Conservation (phyloP, 2,888 invertebrate genomes). For the Dorcus parallelipipedus region DNA sequence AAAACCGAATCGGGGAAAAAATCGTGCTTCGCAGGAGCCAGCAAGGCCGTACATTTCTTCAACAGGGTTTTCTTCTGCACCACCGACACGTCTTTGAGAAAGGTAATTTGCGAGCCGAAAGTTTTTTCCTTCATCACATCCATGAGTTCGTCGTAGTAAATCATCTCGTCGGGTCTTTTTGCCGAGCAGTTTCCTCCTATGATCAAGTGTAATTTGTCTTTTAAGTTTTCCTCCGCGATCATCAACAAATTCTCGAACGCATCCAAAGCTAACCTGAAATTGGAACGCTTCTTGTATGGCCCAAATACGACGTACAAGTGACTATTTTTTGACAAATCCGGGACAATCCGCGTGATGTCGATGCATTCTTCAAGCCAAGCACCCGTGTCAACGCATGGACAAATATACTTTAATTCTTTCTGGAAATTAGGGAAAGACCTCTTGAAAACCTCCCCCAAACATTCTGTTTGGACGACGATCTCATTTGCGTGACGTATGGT, state of each 20-base stretch:
- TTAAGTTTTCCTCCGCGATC: constrained; percentile 30
- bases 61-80: constrained; percentile 42
- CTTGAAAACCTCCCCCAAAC: constrained; percentile 37
- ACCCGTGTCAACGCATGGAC: constrained; percentile 40
- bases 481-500: constrained; percentile 39
- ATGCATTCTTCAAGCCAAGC: constrained; percentile 37
- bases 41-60: constrained; percentile 35
- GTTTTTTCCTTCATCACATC: constrained; percentile 33
- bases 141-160: constrained; percentile 38
- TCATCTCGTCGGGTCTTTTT: constrained; percentile 30
- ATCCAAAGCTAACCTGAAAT: constrained; percentile 40
- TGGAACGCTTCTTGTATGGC: constrained; percentile 36
- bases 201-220: constrained; percentile 38
- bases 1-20: constrained; percentile 38
- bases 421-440: constrained; percentile 36
- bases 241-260: constrained; percentile 40
- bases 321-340: constrained; percentile 37
- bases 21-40: constrained; percentile 40
- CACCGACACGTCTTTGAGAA: constrained; percentile 39
- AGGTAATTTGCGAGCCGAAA: constrained; percentile 40
- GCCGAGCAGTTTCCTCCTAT: constrained; percentile 39
- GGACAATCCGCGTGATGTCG: constrained; percentile 38
- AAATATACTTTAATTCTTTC: constrained; percentile 31
- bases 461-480: constrained; percentile 39
- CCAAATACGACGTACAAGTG: constrained; percentile 40